Base-by-base conservation (phyloP, 2,888 invertebrate species). In the Thecocarcelia acutangulata region DNA sequence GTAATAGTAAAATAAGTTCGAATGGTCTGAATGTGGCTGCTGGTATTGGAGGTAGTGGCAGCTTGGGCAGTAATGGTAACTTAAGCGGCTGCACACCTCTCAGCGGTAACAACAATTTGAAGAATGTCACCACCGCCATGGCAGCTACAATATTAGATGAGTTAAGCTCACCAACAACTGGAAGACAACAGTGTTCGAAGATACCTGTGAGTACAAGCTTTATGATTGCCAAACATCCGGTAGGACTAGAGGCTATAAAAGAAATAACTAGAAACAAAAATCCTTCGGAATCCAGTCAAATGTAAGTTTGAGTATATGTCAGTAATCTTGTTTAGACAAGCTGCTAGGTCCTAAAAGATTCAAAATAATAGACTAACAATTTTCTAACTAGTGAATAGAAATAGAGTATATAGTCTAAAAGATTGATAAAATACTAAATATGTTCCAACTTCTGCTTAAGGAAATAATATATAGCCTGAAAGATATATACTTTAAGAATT, bases 191-290 rank as follows among this genome's bases (percentile, higher is more conserved):
- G 56, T 85, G 86, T 44, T 87, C 88, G 40, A 89, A 89, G 83
- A 85, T 91, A 84, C 89, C 90, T 58, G 86, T 89, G 19, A 90
- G 90, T 86, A 90, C 88, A 84, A 90, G 90, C 83, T 90, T 90
- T 82, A 88, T 90, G 88, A 89, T 91, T 76, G 87, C 89, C 77
- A 91, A 91, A 80, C 95, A 94, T 90, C 94, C 95, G 81, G 95
- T 95, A 84, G 95, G 95, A 33, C 91, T 95, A 87, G 95, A 95
- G 61, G 95, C 95, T 85, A 94, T 96, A 86, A 94, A 95, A 87
- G 95, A 95, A 87, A 93, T 95, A 84, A 95, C 94, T 68, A 91
- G 93, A 56, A 93, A 93, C 85, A 92, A 92, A 86, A 93, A 94
- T 85, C 91, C 92, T 79, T 90, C 91, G 77, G 90, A 90, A 82